A percentile compares a stretch with the other conserved stretches of the same genome.
phyloP scores from a whole-genome alignment of 92 coral and sea anemone species.

The Micromussa lordhowensis region DNA sequence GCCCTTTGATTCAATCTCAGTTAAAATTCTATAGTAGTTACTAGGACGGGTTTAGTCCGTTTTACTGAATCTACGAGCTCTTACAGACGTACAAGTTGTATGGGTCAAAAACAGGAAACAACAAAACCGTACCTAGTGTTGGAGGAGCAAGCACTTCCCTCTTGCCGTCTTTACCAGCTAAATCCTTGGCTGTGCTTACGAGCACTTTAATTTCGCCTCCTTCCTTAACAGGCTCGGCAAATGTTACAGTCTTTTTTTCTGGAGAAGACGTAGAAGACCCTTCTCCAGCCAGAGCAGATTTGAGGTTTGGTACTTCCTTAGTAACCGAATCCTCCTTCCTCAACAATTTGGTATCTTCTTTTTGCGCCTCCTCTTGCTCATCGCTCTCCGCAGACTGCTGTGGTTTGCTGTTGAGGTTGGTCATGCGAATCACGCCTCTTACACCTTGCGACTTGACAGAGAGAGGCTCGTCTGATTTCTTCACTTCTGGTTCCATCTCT shows the following conservation, averaged over 20 bases:
- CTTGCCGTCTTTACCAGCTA: conserved; percentile 34
- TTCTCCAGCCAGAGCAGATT: conserved; percentile 49
- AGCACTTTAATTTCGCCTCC: conserved; percentile 33
- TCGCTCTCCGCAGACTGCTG: background rate
- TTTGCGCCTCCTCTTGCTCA: background rate
- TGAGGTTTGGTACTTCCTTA: conserved; percentile 26
- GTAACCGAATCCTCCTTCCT: conserved; percentile 20
- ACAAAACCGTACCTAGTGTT: conserved; percentile 21
- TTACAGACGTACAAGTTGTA: background rate
- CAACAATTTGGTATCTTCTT: conserved; percentile 17
- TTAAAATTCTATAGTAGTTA: too few species aligned
- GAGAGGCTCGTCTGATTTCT: conserved; percentile 18
- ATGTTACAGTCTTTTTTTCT: conserved; percentile 80
- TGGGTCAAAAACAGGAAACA: background rate
- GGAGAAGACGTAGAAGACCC: conserved; percentile 13
- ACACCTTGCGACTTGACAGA: conserved; percentile 6
- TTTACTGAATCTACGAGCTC: too few species aligned
- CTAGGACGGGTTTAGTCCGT: too few species aligned
- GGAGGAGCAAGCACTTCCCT: conserved; percentile 43
- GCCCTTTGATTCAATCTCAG: too few species aligned
- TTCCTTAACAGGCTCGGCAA: conserved; percentile 63
- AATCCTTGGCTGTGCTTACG: conserved; percentile 23
- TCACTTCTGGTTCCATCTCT: background rate
- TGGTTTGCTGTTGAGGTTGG: conserved; percentile 30
- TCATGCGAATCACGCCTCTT: conserved; percentile 38